Conservation (phyloP, 2,797 vertebrate species). For the Balearica regulorum region DNA sequence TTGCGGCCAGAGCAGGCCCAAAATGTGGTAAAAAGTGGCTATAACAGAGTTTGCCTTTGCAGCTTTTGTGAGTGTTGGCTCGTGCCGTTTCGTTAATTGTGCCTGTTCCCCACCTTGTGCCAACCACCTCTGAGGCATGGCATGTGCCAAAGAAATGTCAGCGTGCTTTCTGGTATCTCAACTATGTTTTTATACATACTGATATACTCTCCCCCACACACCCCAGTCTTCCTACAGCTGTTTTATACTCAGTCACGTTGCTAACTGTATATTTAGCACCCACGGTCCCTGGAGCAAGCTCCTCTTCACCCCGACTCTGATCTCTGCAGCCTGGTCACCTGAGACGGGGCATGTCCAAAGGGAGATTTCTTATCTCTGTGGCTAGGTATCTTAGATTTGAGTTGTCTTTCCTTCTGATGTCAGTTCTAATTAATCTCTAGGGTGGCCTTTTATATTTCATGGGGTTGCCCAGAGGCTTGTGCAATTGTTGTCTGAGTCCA, state of each 20-base stretch:
- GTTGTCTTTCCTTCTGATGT: neutral
- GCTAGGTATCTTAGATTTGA: neutral
- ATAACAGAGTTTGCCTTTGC: neutral
- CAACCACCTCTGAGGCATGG: neutral
- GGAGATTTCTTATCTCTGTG: accelerated
- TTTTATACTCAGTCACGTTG: neutral
- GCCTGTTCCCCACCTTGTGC: neutral
- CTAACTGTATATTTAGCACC: accelerated
- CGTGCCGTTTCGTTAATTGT: neutral
- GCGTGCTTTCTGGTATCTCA: neutral
- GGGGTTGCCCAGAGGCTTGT: neutral
- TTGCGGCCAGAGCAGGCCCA: neutral
- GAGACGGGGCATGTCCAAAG: neutral
- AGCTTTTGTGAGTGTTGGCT: neutral
- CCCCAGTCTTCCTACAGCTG: neutral
- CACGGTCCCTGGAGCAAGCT: accelerated
- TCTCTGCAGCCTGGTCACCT: neutral
- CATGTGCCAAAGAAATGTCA: constrained; percentile 5
- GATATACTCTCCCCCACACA: neutral
- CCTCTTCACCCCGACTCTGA: accelerated
- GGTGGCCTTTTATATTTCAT: neutral
- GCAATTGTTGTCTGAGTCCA: neutral
- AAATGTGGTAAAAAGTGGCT: neutral
- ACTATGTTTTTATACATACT: neutral
- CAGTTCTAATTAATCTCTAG: neutral